phyloP scores from a whole-genome alignment of 2,797 vertebrate species.

The Pangasius mekongensis region DNA sequence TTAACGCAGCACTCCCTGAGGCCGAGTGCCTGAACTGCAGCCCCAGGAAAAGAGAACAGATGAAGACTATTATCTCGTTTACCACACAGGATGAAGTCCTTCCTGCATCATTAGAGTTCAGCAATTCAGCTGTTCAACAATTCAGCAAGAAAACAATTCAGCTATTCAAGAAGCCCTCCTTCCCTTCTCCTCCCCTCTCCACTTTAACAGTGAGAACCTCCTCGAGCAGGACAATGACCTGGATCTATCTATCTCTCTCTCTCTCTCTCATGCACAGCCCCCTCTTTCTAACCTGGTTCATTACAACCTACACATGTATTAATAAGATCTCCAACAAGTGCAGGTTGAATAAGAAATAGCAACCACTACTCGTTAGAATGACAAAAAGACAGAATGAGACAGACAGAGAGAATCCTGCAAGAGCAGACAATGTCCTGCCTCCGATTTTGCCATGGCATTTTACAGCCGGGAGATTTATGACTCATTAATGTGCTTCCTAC shows the following conservation, averaged over 20 bases:
- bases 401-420: constrained; percentile 11
- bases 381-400: background rate
- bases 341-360: constrained; percentile 42
- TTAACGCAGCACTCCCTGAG: constrained; percentile 58
- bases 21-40: constrained; percentile 55
- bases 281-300: constrained; percentile 20
- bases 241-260: constrained; percentile 62
- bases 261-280: background rate
- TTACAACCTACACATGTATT: constrained; percentile 19
- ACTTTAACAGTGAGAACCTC: constrained; percentile 63
- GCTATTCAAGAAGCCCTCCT: constrained; percentile 44
- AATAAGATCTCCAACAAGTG: constrained; percentile 49
- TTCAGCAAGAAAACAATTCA: constrained; percentile 52
- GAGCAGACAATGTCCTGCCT: constrained; percentile 25
- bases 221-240: constrained; percentile 69
- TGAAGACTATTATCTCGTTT: constrained; percentile 42
- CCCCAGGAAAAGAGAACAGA: constrained; percentile 17
- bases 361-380: background rate
- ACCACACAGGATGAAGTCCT: constrained; percentile 71
- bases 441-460: constrained; percentile 29
- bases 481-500: constrained; percentile 77
- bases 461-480: constrained; percentile 72
- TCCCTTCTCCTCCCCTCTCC: constrained; percentile 60
- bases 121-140: constrained; percentile 66
- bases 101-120: constrained; percentile 71